Evolutionary conservation across 1,140 invertebrate species (phyloP), one percentile per base, ranked within the genome.

Genomic region (Ooceraea biroi): DNA sequence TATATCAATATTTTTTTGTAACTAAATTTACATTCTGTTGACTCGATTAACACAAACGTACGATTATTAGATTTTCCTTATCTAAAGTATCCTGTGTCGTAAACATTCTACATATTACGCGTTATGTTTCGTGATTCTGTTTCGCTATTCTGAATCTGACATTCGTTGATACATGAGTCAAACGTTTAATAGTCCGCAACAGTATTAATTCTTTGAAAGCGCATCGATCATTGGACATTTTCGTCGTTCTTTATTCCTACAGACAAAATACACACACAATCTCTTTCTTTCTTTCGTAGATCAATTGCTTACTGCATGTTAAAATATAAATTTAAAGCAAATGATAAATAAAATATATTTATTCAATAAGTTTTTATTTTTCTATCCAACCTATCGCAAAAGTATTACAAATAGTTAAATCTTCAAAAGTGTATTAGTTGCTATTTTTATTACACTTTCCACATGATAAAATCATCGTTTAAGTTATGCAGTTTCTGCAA

Each of bases 111-210:
- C 19, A 55, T 19, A 69, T 17, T 50, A 65, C 27, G 12, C 14
- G 48, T 50, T 22, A 27, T 50, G 25, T 30, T 68, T 48, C 12
- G 7, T 22, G 44, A 27, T 41, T 17, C n/a, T n/a, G n/a, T n/a
- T n/a, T n/a, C 7, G 11, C 22, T 50, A 68, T 3, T 48, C 25
- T 68, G 10, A 50, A 0, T 48, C 14, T 36, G 55, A 46, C 41
- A 27, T 55, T 52, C 17, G 14, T 5, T 14, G 25, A 2, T 22
- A 10, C 22, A 0, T 22, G 25, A 36, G 14, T 77, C 30, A 77
- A 77, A 66, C 60, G 22, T 66, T 77, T 66, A 77, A 77, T 52
- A 77, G 61, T 41, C 60, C 30, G 12, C 19, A 66, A 52, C 46
- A 44, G 50, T 36, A 50, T 66, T 41, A 27, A 52, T 55, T 30